Evolutionary conservation across 2,797 vertebrate genomes (phyloP).

Genomic region (Buceros bicornis): DNA sequence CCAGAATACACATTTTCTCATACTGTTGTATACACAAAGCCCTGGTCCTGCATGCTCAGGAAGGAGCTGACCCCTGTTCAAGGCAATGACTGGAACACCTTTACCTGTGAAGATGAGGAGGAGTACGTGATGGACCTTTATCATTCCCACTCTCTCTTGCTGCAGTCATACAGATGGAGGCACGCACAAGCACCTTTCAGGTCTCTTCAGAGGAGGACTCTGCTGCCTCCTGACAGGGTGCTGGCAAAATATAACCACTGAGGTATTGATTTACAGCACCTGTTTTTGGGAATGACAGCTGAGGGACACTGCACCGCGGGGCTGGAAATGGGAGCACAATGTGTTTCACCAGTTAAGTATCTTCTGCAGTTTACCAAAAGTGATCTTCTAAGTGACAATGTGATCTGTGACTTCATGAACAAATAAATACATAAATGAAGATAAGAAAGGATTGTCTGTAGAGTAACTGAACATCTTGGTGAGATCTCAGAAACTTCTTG

Average conservation of each 20-base stretch:
- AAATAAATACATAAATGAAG: background rate
- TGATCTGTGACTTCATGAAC: background rate
- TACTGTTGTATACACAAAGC: accelerated
- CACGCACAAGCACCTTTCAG: background rate
- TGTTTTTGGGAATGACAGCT: constrained; percentile 79
- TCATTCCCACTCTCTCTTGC: background rate
- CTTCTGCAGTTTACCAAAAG: constrained; percentile 3
- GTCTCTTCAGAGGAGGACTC: background rate
- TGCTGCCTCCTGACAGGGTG: background rate
- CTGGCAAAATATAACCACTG: background rate
- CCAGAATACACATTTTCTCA: accelerated
- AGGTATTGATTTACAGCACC: constrained; percentile 77
- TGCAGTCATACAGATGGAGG: background rate
- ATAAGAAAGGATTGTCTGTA: background rate
- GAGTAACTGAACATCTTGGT: background rate
- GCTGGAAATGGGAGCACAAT: background rate
- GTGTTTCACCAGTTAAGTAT: constrained; percentile 2
- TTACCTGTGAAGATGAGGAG: constrained; percentile 75
- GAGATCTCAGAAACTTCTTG: background rate
- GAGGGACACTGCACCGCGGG: background rate
- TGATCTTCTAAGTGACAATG: background rate
- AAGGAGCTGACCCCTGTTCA: background rate
- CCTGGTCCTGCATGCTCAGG: background rate
- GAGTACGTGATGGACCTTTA: background rate
- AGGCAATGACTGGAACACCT: background rate